A percentile compares a stretch with the other conserved stretches of the same genome.
Conservation (phyloP, 2,888 invertebrate species). For the Cyclophora albipunctata region DNA sequence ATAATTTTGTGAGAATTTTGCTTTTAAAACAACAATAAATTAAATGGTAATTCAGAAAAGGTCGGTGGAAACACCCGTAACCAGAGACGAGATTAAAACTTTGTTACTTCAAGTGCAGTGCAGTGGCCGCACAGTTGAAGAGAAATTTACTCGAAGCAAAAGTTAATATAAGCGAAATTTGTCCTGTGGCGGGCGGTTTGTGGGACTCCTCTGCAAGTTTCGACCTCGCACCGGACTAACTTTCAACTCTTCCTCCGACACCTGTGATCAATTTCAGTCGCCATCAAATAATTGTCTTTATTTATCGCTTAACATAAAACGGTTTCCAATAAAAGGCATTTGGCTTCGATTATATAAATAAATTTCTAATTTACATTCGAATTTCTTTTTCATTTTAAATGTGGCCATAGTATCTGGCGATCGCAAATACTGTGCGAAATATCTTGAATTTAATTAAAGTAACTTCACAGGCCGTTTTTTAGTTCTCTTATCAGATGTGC, state of each 20-base stretch:
- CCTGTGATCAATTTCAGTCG: slow-evolving; percentile 38
- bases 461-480: slow-evolving; percentile 51
- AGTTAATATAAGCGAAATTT: slow-evolving; percentile 72
- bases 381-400: slow-evolving; percentile 35
- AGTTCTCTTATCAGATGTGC: slow-evolving; percentile 60
- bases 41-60: too few species aligned
- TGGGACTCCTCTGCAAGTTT: slow-evolving; percentile 42
- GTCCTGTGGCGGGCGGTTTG: slow-evolving; percentile 59
- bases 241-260: slow-evolving; percentile 33
- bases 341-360: background rate
- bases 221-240: slow-evolving; percentile 40
- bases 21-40: too few species aligned
- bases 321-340: background rate
- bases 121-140: slow-evolving; percentile 56
- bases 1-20: too few species aligned
- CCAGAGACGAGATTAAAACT: slow-evolving; percentile 63
- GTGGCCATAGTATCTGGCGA: slow-evolving; percentile 35
- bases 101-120: slow-evolving; percentile 57
- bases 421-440: slow-evolving; percentile 38
- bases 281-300: slow-evolving; percentile 11
- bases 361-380: slow-evolving; percentile 40
- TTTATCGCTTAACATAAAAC: background rate
- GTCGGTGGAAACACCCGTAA: slow-evolving; percentile 26
- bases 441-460: slow-evolving; percentile 61
- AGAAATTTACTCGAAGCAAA: slow-evolving; percentile 66